Conservation (phyloP, 2,888 invertebrate genomes). For the Schizaphis graminum region DNA sequence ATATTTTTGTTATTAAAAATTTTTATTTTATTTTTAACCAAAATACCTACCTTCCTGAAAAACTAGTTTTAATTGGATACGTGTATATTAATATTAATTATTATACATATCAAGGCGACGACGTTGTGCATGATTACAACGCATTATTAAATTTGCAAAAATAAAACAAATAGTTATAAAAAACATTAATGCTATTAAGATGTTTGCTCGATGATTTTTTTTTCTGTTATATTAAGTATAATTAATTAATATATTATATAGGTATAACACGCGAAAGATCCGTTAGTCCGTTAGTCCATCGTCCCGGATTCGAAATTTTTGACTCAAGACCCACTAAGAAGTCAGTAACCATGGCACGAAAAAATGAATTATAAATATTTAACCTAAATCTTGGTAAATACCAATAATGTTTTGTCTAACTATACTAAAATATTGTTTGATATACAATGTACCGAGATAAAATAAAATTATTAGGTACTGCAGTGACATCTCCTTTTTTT, state of each 20-base stretch:
- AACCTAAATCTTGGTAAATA: background rate
- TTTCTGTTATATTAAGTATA: background rate
- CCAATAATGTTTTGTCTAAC: background rate
- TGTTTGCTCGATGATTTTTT: background rate
- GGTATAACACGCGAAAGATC: background rate
- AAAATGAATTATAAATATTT: background rate
- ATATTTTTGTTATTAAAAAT: too few relatives aligned
- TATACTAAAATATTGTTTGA: background rate
- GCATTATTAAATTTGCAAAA: too few relatives aligned
- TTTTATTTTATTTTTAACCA: too few relatives aligned
- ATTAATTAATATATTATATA: background rate
- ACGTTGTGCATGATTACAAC: too few relatives aligned
- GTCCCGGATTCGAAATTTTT: background rate
- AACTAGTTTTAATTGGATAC: too few relatives aligned
- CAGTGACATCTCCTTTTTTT: background rate
- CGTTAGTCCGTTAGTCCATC: background rate
- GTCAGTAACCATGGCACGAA: background rate
- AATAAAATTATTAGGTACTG: background rate
- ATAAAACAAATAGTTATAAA: background rate
- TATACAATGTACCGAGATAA: background rate
- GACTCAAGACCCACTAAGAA: background rate
- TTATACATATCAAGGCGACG: too few relatives aligned
- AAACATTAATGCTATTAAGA: background rate
- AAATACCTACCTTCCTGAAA: too few relatives aligned
- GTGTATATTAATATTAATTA: too few relatives aligned